phyloP scores from a whole-genome alignment of 2,113 vertebrate genomes.

The Agapornis roseicollis region DNA sequence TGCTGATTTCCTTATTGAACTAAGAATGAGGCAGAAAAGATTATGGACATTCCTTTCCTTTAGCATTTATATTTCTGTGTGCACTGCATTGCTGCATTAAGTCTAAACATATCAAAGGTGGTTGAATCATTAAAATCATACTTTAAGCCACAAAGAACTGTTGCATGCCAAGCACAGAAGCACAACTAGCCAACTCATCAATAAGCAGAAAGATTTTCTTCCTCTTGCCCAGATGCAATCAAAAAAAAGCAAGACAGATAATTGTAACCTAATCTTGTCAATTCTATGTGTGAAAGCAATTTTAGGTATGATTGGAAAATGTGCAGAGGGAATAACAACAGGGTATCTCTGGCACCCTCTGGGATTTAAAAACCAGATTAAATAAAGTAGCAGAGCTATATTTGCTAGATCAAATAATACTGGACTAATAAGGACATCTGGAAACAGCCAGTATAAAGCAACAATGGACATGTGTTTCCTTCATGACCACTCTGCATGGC shows the following conservation, averaged over 20 bases:
- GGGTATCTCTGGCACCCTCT: not conserved
- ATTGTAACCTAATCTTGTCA: not conserved
- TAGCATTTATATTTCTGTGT: not conserved
- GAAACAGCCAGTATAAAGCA: not conserved
- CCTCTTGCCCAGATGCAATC: not conserved
- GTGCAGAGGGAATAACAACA: not conserved
- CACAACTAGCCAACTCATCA: not conserved
- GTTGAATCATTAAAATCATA: not conserved
- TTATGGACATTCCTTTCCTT: not conserved
- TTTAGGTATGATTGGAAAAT: not conserved
- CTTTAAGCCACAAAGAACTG: not conserved
- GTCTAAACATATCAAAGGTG: not conserved
- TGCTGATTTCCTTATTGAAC: not conserved
- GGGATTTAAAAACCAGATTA: constrained; percentile 13
- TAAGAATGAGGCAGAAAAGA: not conserved
- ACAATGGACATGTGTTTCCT: not conserved
- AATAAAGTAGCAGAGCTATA: not conserved
- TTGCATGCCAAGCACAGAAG: not conserved
- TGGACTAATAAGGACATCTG: constrained; percentile 28
- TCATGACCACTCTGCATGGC: rapidly evolving
- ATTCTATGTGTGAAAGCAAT: not conserved
- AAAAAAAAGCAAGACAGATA: constrained; percentile 9
- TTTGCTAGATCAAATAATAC: constrained; percentile 30
- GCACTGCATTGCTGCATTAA: not conserved
- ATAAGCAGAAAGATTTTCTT: not conserved